These are phyloP conservation scores for Valencia hispanica DNA, from an alignment of 2,797 vertebrate genomes.

Conservation along the genomic window DNA sequence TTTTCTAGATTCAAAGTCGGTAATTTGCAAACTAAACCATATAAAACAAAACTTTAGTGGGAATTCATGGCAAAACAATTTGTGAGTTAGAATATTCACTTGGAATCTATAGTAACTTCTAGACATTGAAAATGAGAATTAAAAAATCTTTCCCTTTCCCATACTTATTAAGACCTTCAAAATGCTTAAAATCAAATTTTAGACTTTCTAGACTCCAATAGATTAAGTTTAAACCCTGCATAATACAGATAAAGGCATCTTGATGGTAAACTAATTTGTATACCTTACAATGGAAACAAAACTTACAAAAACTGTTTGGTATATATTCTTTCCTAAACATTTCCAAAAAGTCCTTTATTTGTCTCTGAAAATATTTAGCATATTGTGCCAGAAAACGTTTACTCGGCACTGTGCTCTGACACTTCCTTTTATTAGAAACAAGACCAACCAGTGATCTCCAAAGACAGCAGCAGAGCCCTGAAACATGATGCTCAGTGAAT, in stretches of 20 bases:
- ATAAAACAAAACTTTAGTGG: background rate
- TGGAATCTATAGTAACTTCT: background rate
- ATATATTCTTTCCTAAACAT: background rate
- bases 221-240: too few relatives aligned
- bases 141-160: background rate
- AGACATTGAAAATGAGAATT: background rate
- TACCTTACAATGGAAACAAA: background rate
- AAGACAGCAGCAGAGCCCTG: constrained; percentile 43
- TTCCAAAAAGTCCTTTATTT: constrained; percentile 21
- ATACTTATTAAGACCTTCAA: too few relatives aligned
- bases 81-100: background rate
- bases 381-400: constrained; percentile 34
- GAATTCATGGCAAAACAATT: background rate
- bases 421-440: constrained; percentile 38
- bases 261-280: background rate
- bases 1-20: background rate
- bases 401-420: constrained; percentile 17
- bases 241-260: background rate
- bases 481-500: constrained; percentile 70
- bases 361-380: constrained; percentile 37
- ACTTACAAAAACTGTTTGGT: background rate
- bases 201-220: background rate
- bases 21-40: background rate
- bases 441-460: constrained; percentile 39
- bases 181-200: background rate